These are phyloP conservation scores for Parochlus steinenii DNA, from an alignment of 2,888 invertebrate genomes.

Conservation along the genomic window DNA sequence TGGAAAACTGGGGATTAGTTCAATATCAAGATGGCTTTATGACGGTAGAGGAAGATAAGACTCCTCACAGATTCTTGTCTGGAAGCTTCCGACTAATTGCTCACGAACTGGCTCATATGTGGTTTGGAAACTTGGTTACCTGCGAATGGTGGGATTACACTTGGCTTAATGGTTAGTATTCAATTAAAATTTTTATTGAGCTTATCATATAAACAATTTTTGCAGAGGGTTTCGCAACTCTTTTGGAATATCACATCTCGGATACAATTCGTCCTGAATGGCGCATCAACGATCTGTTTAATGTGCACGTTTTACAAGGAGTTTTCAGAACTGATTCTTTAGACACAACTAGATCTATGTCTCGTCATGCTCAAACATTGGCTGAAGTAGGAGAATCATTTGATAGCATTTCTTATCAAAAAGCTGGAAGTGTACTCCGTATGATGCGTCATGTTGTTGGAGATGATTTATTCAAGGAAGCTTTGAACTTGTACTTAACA, in stretches of 20 bases:
- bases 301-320: not conserved
- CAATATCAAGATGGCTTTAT: conserved; percentile 8
- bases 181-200: not conserved
- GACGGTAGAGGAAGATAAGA: not conserved
- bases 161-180: conserved; percentile 3
- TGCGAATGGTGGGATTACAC: conserved; percentile 7
- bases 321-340: conserved; percentile 2
- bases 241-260: conserved; percentile 1
- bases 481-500: conserved; percentile 1
- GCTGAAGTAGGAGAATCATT: conserved; percentile 1
- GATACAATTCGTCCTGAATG: not conserved
- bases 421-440: conserved; percentile 9
- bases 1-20: conserved; percentile 10
- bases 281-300: not conserved
- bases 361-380: not conserved
- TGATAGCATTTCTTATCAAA: not conserved
- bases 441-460: conserved; percentile 10
- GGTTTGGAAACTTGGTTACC: conserved; percentile 5
- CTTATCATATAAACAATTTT: not conserved
- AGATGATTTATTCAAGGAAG: conserved; percentile 1
- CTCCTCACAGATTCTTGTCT: conserved; percentile 2
- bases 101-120: conserved; percentile 9
- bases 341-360: conserved; percentile 3
- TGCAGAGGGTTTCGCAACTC: conserved; percentile 8
- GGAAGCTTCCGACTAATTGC: not conserved